Conservation (phyloP, 2,113 vertebrate species). For the Progne subis region DNA sequence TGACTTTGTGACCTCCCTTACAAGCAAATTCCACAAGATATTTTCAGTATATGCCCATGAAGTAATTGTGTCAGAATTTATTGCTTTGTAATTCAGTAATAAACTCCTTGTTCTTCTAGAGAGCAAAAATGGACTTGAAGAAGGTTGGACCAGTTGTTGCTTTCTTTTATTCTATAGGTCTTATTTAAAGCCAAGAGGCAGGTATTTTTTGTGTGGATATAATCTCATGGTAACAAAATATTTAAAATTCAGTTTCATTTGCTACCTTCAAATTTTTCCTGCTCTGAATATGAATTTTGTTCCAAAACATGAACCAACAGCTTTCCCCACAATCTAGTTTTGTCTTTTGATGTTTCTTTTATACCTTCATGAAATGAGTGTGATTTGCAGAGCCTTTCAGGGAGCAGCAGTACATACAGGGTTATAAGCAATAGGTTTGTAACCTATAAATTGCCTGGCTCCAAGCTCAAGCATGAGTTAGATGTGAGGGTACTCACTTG, state of each 20-base stretch:
- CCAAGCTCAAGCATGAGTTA: background rate
- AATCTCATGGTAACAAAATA: background rate
- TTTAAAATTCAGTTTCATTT: background rate
- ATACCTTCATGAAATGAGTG: background rate
- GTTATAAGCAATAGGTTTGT: background rate
- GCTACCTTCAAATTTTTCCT: background rate
- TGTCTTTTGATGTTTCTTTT: conserved; percentile 12
- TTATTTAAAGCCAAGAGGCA: background rate
- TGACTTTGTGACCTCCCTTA: conserved; percentile 11
- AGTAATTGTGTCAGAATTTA: background rate
- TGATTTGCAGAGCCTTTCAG: background rate
- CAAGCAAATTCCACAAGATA: conserved; percentile 6
- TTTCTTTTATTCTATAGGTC: background rate
- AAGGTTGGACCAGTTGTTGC: background rate
- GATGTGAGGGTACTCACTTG: background rate
- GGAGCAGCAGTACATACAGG: background rate
- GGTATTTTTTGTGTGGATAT: background rate
- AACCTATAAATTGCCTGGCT: background rate
- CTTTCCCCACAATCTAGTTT: background rate
- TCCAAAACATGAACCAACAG: background rate
- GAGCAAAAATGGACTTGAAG: background rate
- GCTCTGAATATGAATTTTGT: background rate
- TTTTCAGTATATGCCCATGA: background rate
- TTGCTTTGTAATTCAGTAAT: conserved; percentile 1
- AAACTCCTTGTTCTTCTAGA: background rate